A percentile compares a stretch with the other conserved stretches of the same genome.
Conservation (phyloP, 2,113 vertebrate species). For the Agapornis roseicollis region DNA sequence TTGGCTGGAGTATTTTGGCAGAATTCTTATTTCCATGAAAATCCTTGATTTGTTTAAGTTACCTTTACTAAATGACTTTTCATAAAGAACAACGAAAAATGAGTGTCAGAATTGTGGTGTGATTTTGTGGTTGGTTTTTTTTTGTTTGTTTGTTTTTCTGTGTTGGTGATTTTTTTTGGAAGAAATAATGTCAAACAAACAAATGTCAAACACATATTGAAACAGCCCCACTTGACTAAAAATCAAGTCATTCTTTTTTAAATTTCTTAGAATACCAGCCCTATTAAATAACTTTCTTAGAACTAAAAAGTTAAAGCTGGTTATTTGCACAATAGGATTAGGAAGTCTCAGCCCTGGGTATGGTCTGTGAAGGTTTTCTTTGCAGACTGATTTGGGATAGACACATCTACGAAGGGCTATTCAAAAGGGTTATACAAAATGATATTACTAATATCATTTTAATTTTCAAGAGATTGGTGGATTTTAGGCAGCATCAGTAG, state of each 20-base stretch:
- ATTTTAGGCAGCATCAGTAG: neutral
- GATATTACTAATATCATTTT: neutral
- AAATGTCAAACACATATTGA: neutral
- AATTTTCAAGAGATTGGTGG: neutral
- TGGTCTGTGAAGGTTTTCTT: neutral
- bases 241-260: neutral
- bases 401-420: neutral
- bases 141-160: neutral
- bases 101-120: neutral
- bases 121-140: neutral
- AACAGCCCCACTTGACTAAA: neutral
- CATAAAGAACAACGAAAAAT: neutral
- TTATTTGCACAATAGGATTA: neutral
- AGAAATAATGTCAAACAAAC: neutral
- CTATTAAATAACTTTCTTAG: neutral
- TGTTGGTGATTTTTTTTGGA: neutral
- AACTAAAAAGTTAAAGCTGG: neutral
- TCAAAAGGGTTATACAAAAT: no score
- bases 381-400: neutral
- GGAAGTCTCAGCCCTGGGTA: neutral
- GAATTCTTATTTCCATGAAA: neutral
- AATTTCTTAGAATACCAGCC: neutral
- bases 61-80: neutral
- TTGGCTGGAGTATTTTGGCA: neutral
- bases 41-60: neutral